Evolutionary conservation across 2,113 vertebrate species (phyloP), one percentile per base, ranked within the genome.

Genomic region (Abramis brama): DNA sequence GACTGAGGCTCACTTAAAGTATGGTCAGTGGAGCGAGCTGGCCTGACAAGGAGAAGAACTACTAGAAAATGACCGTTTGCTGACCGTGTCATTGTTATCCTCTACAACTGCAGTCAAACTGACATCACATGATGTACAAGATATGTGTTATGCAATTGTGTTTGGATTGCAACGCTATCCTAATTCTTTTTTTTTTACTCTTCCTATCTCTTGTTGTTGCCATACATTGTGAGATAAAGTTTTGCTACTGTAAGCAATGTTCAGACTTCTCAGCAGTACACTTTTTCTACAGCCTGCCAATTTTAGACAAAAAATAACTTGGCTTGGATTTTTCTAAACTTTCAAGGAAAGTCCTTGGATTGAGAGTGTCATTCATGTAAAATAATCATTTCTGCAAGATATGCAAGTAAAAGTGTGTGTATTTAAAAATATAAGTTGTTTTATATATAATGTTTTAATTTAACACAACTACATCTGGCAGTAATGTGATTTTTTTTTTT

Each of bases 21-120:
- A 30, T 78, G 43, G 77, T 62, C 82, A 45, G 55, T 55, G 71
- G 83, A 33, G 43, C 83, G 50, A 45, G 62, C 33, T 66, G 21
- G 50, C 55, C 73, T 83, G 85, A 86, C 84, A 86, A 74, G 73
- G 75, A 75, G 78, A 68, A 52, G 21, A 30, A 83, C 62, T 64
- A 68, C 71, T 45, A 82, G 66, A 83, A 17, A 82, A 21, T 75
- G 80, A 66, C 75, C 84, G 66, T 55, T 70, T 66, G 76, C 68
- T 68, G 83, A 83, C 52, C 11, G 21, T 52, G 25, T 50, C 77
- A 75, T 76, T 6, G n/a, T 45, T 80, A 45, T 80, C 45, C 57
- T 6, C 25, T 68, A 50, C 4, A 78, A 57, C 68, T 33, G 1
- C 45, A 33, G 47, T 78, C 50, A 78, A 77, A 27, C 47, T 57